phyloP scores from a whole-genome alignment of 1,140 invertebrate species.

The Penaeus chinensis region DNA sequence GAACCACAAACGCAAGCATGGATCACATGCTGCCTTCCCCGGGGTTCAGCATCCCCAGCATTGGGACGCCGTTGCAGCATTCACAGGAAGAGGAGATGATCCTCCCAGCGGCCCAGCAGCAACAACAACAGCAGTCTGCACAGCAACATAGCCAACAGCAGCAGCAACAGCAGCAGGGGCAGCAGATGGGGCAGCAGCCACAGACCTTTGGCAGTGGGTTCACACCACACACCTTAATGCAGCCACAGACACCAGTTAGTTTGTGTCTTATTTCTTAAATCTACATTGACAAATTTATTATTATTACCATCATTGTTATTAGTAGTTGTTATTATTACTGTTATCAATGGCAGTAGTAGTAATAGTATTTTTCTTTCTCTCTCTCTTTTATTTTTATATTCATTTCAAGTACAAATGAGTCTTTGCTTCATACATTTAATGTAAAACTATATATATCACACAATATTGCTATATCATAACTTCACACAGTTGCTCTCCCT shows the following conservation, averaged over 20 bases:
- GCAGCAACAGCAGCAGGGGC: slow-evolving; percentile 73
- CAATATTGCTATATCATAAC: background rate
- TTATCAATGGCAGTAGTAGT: too few species aligned
- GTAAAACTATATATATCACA: background rate
- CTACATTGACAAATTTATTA: too few species aligned
- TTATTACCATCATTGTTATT: too few species aligned
- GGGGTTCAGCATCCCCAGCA: slow-evolving; percentile 88
- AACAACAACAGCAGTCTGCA: slow-evolving; percentile 69
- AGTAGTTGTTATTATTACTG: too few species aligned
- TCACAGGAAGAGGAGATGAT: slow-evolving; percentile 92
- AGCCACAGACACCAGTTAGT: slow-evolving; percentile 86
- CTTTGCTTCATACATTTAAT: background rate
- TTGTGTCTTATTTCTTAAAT: slow-evolving; percentile 1
- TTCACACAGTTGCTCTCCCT: background rate
- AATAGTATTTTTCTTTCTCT: background rate
- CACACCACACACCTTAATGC: slow-evolving; percentile 82
- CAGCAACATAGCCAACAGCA: slow-evolving; percentile 57
- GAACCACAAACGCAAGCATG: slow-evolving; percentile 70
- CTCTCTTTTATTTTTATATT: background rate
- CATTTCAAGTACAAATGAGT: background rate
- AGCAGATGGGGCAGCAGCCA: slow-evolving; percentile 72
- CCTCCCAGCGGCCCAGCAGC: slow-evolving; percentile 81
- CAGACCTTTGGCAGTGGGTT: slow-evolving; percentile 60
- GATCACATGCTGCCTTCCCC: slow-evolving; percentile 92
- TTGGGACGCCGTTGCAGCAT: slow-evolving; percentile 88